These are phyloP conservation scores for Loriculus beryllinus DNA, from an alignment of 2,797 vertebrate genomes.

Conservation along the genomic window DNA sequence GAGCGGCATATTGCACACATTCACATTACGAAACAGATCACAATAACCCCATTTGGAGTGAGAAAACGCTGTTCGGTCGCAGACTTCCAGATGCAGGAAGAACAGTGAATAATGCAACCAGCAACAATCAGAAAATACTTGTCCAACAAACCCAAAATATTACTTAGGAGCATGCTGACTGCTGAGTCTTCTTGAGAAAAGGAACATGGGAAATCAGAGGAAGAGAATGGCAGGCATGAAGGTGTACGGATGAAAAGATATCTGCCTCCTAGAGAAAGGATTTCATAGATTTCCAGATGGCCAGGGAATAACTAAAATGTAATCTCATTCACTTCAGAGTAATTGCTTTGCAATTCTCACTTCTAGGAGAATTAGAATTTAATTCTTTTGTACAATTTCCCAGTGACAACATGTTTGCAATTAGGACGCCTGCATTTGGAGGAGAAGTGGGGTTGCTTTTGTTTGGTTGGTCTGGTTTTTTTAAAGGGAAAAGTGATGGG, in stretches of 20 bases:
- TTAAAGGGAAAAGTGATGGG: background rate
- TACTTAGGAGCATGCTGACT: background rate
- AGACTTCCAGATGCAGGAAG: background rate
- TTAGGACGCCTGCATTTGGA: background rate
- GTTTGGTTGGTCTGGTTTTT: background rate
- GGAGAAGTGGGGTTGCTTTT: background rate
- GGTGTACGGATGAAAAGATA: background rate
- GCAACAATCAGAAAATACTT: background rate
- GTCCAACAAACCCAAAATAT: background rate
- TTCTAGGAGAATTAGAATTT: background rate
- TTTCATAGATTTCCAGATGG: background rate
- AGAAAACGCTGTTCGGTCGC: background rate
- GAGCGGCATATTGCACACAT: accelerated
- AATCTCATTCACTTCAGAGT: background rate
- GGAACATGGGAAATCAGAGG: background rate
- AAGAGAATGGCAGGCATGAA: background rate
- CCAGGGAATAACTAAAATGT: background rate
- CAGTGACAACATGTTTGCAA: background rate
- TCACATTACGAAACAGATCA: accelerated
- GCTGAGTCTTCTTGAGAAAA: background rate
- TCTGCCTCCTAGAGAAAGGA: background rate
- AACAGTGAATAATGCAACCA: background rate
- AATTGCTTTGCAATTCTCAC: background rate
- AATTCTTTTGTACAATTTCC: background rate
- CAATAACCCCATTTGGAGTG: background rate